These are phyloP conservation scores for Mionectes macconnelli DNA, from an alignment of 2,113 vertebrate genomes.

Conservation along the genomic window DNA sequence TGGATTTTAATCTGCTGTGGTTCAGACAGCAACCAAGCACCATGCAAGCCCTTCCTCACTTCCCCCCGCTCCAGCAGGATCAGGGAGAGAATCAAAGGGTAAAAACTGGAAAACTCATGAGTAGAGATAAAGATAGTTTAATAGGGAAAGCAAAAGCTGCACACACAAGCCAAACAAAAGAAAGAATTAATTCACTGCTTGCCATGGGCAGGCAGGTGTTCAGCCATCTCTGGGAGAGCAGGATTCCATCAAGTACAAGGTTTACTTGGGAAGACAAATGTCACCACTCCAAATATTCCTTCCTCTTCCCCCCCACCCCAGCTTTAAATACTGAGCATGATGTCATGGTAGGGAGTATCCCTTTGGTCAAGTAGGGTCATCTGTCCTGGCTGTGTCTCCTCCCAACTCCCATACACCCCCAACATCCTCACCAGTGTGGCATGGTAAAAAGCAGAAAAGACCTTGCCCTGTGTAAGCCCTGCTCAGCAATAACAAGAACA, in stretches of 20 bases:
- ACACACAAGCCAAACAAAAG: not conserved
- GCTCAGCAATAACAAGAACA: not conserved
- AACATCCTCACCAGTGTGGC: not conserved
- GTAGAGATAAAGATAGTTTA: not conserved
- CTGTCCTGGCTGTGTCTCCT: not conserved
- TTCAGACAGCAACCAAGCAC: not conserved
- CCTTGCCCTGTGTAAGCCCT: not conserved
- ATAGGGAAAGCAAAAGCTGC: not conserved
- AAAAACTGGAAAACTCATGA: not conserved
- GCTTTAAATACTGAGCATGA: not conserved
- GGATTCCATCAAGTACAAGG: not conserved
- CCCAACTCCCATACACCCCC: too few relatives aligned
- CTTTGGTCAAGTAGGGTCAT: not conserved
- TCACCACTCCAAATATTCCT: not conserved
- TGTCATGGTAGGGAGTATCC: not conserved
- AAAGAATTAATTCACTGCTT: not conserved
- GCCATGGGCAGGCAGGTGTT: not conserved
- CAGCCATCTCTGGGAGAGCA: not conserved
- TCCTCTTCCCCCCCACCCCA: not conserved
- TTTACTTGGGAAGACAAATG: not conserved
- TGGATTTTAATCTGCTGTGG: not conserved
- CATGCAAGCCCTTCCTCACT: not conserved
- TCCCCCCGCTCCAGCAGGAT: not conserved
- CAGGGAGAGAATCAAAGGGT: not conserved
- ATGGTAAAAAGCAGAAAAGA: not conserved